A percentile compares a stretch with the other conserved stretches of the same genome.
Evolutionary conservation across 2,113 vertebrate species (phyloP).

Genomic region (Cromileptes altivelis): DNA sequence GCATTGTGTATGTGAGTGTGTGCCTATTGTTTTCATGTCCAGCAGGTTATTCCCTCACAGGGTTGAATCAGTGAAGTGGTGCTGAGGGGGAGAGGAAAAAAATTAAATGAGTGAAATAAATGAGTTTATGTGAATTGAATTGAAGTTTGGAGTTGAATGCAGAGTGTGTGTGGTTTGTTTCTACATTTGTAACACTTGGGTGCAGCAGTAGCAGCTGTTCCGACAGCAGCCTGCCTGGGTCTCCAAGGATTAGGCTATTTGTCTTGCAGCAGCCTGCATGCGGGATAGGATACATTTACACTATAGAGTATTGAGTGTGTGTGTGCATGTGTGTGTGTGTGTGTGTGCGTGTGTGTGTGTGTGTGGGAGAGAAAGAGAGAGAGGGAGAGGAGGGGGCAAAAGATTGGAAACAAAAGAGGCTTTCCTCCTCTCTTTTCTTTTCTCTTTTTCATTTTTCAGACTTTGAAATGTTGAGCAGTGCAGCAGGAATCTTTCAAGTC

Average conservation of each 20-base stretch:
- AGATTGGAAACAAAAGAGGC: slow-evolving; percentile 55
- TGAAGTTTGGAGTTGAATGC: slow-evolving; percentile 45
- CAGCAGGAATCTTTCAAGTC: slow-evolving; percentile 45
- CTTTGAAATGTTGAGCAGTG: slow-evolving; percentile 61
- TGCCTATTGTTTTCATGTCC: slow-evolving; percentile 46
- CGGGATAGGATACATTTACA: slow-evolving; percentile 64
- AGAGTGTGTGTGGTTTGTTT: slow-evolving; percentile 27
- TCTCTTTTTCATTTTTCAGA: slow-evolving; percentile 20
- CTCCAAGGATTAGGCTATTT: slow-evolving; percentile 73
- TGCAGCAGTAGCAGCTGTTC: slow-evolving; percentile 73
- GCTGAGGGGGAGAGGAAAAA: not conserved
- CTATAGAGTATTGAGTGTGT: slow-evolving; percentile 8
- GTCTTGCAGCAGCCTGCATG: slow-evolving; percentile 76
- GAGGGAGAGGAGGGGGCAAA: not conserved
- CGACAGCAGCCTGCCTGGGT: slow-evolving; percentile 61
- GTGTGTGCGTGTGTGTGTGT: not conserved
- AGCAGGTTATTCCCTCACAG: not conserved
- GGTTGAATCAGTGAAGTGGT: slow-evolving; percentile 4
- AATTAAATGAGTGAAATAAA: not conserved
- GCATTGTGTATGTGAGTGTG: not conserved
- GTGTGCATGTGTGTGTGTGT: not conserved
- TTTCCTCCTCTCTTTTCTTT: slow-evolving; percentile 46
- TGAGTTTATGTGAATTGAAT: slow-evolving; percentile 14
- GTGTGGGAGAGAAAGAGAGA: not conserved
- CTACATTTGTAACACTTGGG: slow-evolving; percentile 60